Evolutionary conservation across 2,888 invertebrate species (phyloP).

Genomic region (Dryomyza anilis): DNA sequence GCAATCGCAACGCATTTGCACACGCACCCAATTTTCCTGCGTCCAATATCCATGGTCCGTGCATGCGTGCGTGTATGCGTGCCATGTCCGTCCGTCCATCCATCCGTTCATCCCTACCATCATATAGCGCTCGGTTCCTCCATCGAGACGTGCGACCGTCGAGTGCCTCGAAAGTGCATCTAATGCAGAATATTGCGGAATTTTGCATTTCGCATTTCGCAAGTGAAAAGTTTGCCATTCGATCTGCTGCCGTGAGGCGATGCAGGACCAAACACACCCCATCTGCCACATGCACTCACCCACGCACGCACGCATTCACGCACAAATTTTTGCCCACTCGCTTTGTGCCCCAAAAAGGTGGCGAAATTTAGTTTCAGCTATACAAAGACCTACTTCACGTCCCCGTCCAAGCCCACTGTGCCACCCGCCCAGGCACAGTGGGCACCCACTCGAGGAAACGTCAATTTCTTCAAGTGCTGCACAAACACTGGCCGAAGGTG

Average conservation of each 20-base stretch:
- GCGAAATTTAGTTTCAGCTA: constrained; percentile 12
- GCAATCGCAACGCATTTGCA: constrained; percentile 8
- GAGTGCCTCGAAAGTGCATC: constrained; percentile 15
- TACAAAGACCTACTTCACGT: too few species aligned
- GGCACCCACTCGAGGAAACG: constrained; percentile 1
- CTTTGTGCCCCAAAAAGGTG: constrained; percentile 8
- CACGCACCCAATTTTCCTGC: constrained; percentile 17
- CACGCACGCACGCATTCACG: neutral
- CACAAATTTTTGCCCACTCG: neutral
- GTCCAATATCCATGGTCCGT: neutral
- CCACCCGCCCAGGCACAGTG: too few species aligned
- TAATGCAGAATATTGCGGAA: constrained; percentile 37
- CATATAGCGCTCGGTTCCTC: neutral
- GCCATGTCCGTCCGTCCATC: neutral
- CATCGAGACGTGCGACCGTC: neutral
- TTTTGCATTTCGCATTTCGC: constrained; percentile 42
- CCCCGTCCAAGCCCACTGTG: too few species aligned
- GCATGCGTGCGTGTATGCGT: neutral
- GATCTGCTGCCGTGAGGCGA: neutral
- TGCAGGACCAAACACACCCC: constrained; percentile 11
- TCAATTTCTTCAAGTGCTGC: constrained; percentile 19
- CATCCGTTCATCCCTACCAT: neutral
- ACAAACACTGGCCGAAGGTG: neutral
- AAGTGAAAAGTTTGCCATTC: constrained; percentile 41
- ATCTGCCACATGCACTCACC: constrained; percentile 3